Base-by-base conservation (phyloP, 1,140 invertebrate genomes). In the Drosophila busckii region DNA sequence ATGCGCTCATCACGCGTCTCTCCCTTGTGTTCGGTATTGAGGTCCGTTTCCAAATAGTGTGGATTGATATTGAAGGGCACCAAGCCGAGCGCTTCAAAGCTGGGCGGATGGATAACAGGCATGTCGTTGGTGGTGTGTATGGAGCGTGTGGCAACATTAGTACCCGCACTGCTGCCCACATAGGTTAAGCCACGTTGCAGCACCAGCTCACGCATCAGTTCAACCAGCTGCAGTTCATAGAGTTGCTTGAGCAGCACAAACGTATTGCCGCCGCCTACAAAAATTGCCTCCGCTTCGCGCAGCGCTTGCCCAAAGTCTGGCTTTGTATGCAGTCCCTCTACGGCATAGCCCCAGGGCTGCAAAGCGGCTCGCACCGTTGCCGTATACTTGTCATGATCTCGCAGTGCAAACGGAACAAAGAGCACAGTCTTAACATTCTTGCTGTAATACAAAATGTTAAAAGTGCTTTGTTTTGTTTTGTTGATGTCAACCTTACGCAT, bases 41-140 rank as follows among this genome's bases (percentile, higher is more conserved):
- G 69, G 65, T 91, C 88, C 26, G 90, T 78, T 41, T 95, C 94
- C 60, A 94, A 84, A 83, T 94, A 96, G 87, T 96, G 94, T 22
- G 94, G 93, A 87, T 96, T 96, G 28, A 96, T 95, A 85, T 96
- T 95, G 83, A 95, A 95, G 2, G 93, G 93, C 2, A 96, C 91
- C 8, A 96, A 88, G 10, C 88, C 89, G 26, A 96, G 87, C 4
- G 93, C 94, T 55, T 92, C 88, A 88, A 95, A 95, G 45, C 88
- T 90, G 13, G 92, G 93, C 53, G 94, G 94, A 86, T 92, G 92
- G 26, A 93, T 91, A 41, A 96, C 94, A 3, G 94, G 94, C 71
- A 76, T 70, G 19, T 76, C 94, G 95, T 96, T 87, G 95, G 94
- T 90, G 95, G 95, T 46, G 94, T 95, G 34, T 58, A 96, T 96